Conservation (phyloP, 2,888 invertebrate species). For the Drosophila flavopinicola region DNA sequence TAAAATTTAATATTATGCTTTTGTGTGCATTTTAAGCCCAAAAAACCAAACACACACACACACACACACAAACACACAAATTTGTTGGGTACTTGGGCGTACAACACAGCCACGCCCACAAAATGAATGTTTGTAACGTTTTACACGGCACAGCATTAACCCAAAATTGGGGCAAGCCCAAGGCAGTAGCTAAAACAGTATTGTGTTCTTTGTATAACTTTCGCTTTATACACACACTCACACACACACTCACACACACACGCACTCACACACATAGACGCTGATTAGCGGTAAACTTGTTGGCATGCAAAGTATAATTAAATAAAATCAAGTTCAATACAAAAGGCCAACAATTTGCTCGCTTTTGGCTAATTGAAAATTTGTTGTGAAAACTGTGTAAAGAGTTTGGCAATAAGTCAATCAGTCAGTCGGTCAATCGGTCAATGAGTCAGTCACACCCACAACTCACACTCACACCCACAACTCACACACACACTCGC, state of each 20-base stretch:
- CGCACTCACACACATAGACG: conserved; percentile 19
- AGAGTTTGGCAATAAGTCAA: conserved; percentile 3
- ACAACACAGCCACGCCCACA: conserved; percentile 53
- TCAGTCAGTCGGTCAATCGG: conserved; percentile 14
- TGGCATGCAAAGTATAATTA: conserved; percentile 23
- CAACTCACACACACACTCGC: conserved; percentile 16
- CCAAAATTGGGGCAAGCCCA: conserved; percentile 60
- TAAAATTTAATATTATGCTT: conserved; percentile 67
- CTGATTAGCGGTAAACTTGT: conserved; percentile 29
- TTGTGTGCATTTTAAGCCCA: conserved; percentile 74
- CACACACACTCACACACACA: conserved; percentile 23
- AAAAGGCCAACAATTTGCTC: conserved; percentile 14
- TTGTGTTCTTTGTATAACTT: conserved; percentile 67
- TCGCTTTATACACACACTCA: conserved; percentile 52
- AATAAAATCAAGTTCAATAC: background rate
- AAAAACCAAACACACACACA: conserved; percentile 14
- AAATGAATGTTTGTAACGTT: conserved; percentile 69
- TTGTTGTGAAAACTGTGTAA: conserved; percentile 15
- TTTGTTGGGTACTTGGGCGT: conserved; percentile 10
- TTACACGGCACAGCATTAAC: conserved; percentile 60
- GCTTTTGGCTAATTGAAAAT: conserved; percentile 30
- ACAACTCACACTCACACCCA: conserved; percentile 28
- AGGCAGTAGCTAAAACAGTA: conserved; percentile 73
- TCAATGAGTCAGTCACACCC: conserved; percentile 30
- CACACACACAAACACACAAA: conserved; percentile 31